Base-by-base conservation (phyloP, 2,888 invertebrate genomes). In the Oscheius sp. region DNA sequence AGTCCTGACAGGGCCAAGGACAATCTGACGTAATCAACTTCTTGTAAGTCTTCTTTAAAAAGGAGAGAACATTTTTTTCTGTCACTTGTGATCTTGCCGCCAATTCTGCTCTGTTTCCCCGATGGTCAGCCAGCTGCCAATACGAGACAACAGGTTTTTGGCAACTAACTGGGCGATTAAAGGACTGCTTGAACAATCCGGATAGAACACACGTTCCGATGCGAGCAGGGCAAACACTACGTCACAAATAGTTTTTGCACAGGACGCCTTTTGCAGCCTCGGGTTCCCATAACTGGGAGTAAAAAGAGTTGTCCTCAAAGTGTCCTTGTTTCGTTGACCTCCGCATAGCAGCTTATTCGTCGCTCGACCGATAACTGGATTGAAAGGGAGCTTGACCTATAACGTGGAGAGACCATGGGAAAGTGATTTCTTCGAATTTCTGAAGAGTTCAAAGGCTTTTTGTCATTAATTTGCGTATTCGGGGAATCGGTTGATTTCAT, bases 131-230 rank as follows among this genome's bases (percentile, higher is more conserved):
- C 50, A 3, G 50, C 27, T 52, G 52, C 29, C 27, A 25, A 3
- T 52, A 17, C 34, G 23, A 34, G 34, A 4, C 20, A 39, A 57
- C 57, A 57, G 57, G 57, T 57, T 57, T n/a, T 57, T 20, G 25
- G 55, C 55, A 55, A 39, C 39, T 57, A 37, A 25, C 57, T 15
- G 37, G 37, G 34, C 55, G 55, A 55, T 55, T 55, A 55, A 55
- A 55, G 57, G 57, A 57, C 57, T 57, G 57, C 20, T 33, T 37
- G 23, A 57, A 34, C 34, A 57, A 52, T 29, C 52, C 52, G 52
- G 52, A 52, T 52, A 52, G 52, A 52, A 52, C 52, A 52, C 29
- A 52, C 52, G 52, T 52, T 52, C 52, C 15, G 37, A 8, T 42
- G 27, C 52, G 52, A 52, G 52, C 52, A 52, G 23, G 25, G 52